Base-by-base conservation (phyloP, 2,888 invertebrate species). In the Leucoptera coffeella region DNA sequence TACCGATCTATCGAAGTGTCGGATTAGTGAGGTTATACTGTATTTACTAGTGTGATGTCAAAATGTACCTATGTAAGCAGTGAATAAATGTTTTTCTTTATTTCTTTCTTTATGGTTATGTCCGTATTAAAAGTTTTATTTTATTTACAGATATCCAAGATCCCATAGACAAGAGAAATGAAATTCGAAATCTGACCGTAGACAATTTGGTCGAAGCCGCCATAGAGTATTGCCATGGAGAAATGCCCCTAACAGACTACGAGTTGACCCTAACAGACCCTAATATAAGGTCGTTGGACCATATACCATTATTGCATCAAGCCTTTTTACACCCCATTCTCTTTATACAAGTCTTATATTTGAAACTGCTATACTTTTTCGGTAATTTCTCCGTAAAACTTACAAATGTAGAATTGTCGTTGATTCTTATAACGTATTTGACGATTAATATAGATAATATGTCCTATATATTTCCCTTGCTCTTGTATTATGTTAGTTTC, bases 161-260 rank as follows among this genome's bases (percentile, higher is more conserved):
- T n/a, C n/a, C n/a, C n/a, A n/a, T n/a, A n/a, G n/a, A n/a, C n/a
- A n/a, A n/a, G n/a, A n/a, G n/a, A 17, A 9, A 17, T 9, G 67
- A 72, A 12, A 78, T 80, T 10, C 77, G 81, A 23, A 87, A 86
- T 44, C 67, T 90, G 15, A 87, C 86, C 0, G 86, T 90, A 43
- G 88, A 87, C 31, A 80, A 84, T 39, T 47, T 90, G 15, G 81
- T 89, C 1, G 75, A 84, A 0, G 89, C 89, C 1, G 90, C 90
- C 11, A 79, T 84, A 2, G 80, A 83, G 41, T 89, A 88, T 42
- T 81, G 86, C 9, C 81, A 82, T 23, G 90, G 90, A 1, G 78
- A 82, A 39, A 58, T 90, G 35, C 90, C 90, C 1, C 53, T 80
- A 26, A 82, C 88, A 27, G 83, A 80, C 36, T 77, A 79, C 36